These are phyloP conservation scores for Nesoenas mayeri DNA, from an alignment of 2,113 vertebrate species.

Conservation along the genomic window DNA sequence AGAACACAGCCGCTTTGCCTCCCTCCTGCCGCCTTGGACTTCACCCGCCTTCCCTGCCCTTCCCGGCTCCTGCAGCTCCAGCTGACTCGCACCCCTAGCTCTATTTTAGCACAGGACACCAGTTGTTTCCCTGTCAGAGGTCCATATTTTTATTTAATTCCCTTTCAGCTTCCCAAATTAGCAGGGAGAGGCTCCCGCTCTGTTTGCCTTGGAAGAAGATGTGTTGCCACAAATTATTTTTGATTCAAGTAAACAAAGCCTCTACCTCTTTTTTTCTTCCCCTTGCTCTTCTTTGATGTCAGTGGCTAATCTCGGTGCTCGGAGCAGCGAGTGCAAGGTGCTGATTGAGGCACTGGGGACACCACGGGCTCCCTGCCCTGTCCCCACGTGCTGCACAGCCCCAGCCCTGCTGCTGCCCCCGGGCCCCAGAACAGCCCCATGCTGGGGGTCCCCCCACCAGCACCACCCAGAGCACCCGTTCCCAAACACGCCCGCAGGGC, in stretches of 20 bases:
- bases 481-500: neutral
- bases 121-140: constrained; percentile 2
- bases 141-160: constrained; percentile 29
- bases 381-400: neutral
- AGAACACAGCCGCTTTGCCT: neutral
- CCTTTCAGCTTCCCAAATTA: constrained; percentile 28
- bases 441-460: neutral
- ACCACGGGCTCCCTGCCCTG: neutral
- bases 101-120: neutral
- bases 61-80: neutral
- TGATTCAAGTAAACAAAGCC: constrained; percentile 44
- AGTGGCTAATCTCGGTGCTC: neutral
- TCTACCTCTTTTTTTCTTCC: neutral
- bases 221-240: constrained; percentile 4
- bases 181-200: neutral
- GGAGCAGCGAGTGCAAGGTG: accelerated
- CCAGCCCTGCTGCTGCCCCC: neutral
- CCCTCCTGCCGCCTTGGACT: neutral
- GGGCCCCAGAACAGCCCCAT: neutral
- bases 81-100: neutral
- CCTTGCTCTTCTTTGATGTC: neutral
- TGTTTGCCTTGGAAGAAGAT: constrained; percentile 56
- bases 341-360: accelerated
- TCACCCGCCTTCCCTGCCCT: neutral
- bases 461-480: neutral